A percentile compares a stretch with the other conserved stretches of the same genome.
phyloP scores from a whole-genome alignment of 2,797 vertebrate genomes.

The Alectoris magna region DNA sequence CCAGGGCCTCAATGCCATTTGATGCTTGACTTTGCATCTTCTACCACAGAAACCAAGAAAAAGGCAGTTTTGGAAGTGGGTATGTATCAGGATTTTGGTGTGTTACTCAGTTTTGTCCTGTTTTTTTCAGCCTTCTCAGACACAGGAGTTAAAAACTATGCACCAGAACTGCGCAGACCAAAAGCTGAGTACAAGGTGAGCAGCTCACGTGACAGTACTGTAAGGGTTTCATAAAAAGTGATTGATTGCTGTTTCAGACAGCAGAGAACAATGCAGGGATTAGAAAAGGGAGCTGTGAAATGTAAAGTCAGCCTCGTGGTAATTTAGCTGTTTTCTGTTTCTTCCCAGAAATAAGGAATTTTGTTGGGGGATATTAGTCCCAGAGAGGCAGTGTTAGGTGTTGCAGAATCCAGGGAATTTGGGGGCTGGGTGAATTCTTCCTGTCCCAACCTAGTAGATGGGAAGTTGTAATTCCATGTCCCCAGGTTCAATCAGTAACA shows the following conservation, averaged over 20 bases:
- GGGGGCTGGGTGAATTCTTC: not conserved
- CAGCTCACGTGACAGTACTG: not conserved
- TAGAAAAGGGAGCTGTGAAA: not conserved
- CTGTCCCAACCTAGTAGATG: not conserved
- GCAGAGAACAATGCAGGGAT: not conserved
- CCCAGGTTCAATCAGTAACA: not conserved
- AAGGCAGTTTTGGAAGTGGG: not conserved
- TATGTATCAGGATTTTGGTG: not conserved
- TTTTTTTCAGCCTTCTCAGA: conserved; percentile 82
- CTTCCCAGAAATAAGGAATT: not conserved
- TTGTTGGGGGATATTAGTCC: not conserved
- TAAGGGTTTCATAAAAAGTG: not conserved
- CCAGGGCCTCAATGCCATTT: too few relatives aligned
- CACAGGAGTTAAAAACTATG: conserved; percentile 81
- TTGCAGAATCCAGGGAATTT: not conserved
- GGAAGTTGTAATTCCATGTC: not conserved
- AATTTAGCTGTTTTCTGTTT: not conserved
- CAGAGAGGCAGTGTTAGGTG: not conserved
- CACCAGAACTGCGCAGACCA: conserved; percentile 90
- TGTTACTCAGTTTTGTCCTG: conserved; percentile 3
- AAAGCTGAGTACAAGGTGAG: conserved; percentile 92
- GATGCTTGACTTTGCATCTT: not conserved
- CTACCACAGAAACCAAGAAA: not conserved
- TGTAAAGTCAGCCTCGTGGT: not conserved
- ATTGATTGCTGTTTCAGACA: not conserved